Evolutionary conservation across 2,888 invertebrate genomes (phyloP).

Genomic region (Drosophila birchii): DNA sequence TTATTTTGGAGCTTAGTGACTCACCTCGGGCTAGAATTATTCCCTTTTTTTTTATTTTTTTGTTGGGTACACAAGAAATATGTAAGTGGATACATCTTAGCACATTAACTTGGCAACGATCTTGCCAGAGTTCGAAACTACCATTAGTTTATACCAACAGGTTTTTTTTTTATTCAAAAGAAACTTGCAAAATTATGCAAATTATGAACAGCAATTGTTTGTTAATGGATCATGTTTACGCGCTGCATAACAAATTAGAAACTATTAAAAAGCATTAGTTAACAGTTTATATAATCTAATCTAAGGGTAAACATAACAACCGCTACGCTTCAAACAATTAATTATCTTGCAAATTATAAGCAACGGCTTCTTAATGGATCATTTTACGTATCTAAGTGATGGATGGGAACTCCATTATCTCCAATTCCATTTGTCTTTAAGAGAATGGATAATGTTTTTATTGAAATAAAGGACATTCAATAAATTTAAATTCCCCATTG

Average conservation of each 20-base stretch:
- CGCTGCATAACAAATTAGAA: slow-evolving; percentile 6
- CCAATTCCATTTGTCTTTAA: neutral
- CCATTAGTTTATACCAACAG: neutral
- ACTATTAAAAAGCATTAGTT: slow-evolving; percentile 8
- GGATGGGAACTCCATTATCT: neutral
- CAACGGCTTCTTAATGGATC: slow-evolving; percentile 11
- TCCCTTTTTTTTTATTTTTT: neutral
- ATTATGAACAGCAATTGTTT: slow-evolving; percentile 9
- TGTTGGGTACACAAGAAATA: slow-evolving; percentile 1
- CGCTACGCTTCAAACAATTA: neutral
- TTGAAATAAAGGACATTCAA: neutral
- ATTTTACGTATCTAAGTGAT: neutral
- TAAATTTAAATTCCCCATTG: neutral
- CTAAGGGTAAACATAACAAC: slow-evolving; percentile 1
- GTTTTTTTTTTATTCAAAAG: neutral
- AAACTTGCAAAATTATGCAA: slow-evolving; percentile 2
- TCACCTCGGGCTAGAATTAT: slow-evolving; percentile 28
- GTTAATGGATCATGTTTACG: slow-evolving; percentile 14
- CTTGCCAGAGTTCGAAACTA: neutral
- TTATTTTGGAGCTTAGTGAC: slow-evolving; percentile 37
- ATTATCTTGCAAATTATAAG: slow-evolving; percentile 1
- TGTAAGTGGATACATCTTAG: slow-evolving; percentile 18
- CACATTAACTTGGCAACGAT: slow-evolving; percentile 17
- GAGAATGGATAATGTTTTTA: neutral
- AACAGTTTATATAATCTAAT: slow-evolving; percentile 6